These are phyloP conservation scores for Lutjanus campechanus DNA, from an alignment of 2,797 vertebrate species.

Conservation along the genomic window DNA sequence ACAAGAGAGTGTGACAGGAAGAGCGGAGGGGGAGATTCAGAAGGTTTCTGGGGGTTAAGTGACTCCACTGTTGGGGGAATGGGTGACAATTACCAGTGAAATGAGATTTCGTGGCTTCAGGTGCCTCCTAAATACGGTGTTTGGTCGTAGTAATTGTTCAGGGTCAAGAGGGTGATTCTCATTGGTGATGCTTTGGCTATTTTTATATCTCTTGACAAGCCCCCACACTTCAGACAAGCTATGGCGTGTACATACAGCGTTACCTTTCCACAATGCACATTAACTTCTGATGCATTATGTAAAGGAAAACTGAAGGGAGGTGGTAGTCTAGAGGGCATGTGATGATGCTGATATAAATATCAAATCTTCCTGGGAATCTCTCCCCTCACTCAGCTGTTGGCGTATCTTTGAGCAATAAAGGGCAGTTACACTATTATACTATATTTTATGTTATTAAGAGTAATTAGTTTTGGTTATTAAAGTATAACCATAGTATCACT, in stretches of 20 bases:
- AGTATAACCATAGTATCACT: too few relatives aligned
- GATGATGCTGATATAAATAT: neutral
- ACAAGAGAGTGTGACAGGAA: constrained; percentile 47
- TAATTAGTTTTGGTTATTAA: too few relatives aligned
- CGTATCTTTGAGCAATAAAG: neutral
- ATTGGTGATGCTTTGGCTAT: constrained; percentile 31
- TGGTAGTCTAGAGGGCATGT: constrained; percentile 6
- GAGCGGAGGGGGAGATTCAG: constrained; percentile 20
- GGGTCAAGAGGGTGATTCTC: constrained; percentile 64
- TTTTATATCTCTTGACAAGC: constrained; percentile 29
- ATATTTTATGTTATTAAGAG: neutral
- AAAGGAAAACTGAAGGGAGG: neutral
- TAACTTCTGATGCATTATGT: neutral
- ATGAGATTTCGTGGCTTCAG: constrained; percentile 73
- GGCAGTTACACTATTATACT: neutral
- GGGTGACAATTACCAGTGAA: constrained; percentile 74
- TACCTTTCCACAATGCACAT: neutral
- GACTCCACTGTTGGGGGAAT: constrained; percentile 67
- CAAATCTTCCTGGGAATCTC: neutral
- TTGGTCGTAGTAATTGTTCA: constrained; percentile 63
- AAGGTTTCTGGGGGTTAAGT: constrained; percentile 75
- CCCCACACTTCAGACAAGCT: neutral
- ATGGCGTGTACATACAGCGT: neutral
- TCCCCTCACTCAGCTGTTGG: neutral
- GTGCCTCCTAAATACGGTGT: constrained; percentile 64